A percentile compares a stretch with the other conserved stretches of the same genome.
phyloP scores from a whole-genome alignment of 2,113 vertebrate species.

The Muntiacus muntjak region DNA sequence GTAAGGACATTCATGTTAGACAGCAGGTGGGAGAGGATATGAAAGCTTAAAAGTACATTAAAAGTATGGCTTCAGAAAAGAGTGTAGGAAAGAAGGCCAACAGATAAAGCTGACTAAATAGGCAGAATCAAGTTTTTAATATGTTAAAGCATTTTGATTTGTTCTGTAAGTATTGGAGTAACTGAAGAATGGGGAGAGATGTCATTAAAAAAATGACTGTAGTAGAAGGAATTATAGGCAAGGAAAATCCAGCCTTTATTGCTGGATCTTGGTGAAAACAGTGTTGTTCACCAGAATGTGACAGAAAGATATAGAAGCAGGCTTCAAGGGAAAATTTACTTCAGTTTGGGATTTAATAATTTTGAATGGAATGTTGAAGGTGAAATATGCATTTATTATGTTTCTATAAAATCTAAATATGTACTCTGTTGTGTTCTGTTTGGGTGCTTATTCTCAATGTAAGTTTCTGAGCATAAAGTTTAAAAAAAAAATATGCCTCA shows the following conservation, averaged over 20 bases:
- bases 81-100: not conserved
- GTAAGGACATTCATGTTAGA: not conserved
- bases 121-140: not conserved
- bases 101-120: not conserved
- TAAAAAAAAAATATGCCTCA: slow-evolving; percentile 41
- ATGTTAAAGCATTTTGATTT: not conserved
- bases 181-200: not conserved
- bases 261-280: not conserved
- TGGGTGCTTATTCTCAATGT: not conserved
- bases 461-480: not conserved
- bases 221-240: not conserved
- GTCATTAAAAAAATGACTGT: not conserved
- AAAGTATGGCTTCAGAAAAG: not conserved
- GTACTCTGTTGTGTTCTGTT: not conserved
- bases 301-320: not conserved
- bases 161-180: not conserved
- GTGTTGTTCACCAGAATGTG: not conserved
- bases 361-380: slow-evolving; percentile 15
- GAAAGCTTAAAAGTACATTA: not conserved
- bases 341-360: slow-evolving; percentile 15
- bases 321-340: not conserved
- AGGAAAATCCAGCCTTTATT: not conserved
- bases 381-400: not conserved
- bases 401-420: not conserved
- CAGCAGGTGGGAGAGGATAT: not conserved